Percentiles rank a stretch among this genome's conserved stretches.
Conservation (phyloP, 2,888 invertebrate species). For the Caenorhabditis drosophilae region DNA sequence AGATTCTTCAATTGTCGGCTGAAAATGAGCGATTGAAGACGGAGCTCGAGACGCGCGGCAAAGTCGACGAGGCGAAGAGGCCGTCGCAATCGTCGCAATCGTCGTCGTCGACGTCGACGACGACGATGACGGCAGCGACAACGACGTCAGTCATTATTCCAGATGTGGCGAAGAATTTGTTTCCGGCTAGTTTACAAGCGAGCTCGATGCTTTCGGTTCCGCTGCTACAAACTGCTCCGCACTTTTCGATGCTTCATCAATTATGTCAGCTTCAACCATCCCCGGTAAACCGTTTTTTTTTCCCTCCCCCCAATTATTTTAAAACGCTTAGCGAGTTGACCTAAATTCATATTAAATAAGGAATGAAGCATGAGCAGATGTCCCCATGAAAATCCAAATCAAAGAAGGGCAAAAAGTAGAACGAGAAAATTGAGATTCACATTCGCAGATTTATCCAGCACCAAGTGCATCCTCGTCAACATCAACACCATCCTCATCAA, state of each 20-base stretch:
- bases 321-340: too few species aligned
- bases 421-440: too few species aligned
- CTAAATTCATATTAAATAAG: too few species aligned
- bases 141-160: conserved; percentile 7
- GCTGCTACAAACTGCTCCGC: conserved; percentile 24
- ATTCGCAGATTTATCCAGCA: conserved; percentile 6
- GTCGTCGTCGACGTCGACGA: background rate
- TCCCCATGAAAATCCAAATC: too few species aligned
- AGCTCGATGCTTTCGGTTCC: conserved; percentile 29
- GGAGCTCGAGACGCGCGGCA: conserved; percentile 75
- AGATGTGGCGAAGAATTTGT: conserved; percentile 15
- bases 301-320: too few species aligned
- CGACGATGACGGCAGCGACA: background rate
- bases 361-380: too few species aligned
- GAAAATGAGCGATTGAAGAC: conserved; percentile 93
- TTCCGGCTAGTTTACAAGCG: conserved; percentile 1
- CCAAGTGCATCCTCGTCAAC: conserved; percentile 17
- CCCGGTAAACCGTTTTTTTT: too few species aligned
- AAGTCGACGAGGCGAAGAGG: background rate
- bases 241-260: conserved; percentile 40
- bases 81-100: conserved; percentile 5
- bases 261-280: conserved; percentile 40
- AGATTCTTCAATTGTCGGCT: conserved; percentile 89
- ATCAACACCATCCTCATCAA: conserved; percentile 18
- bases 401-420: too few species aligned